Percentiles rank a stretch among this genome's conserved stretches.
phyloP scores from a whole-genome alignment of 1,140 invertebrate species.

The Tetramorium simillimum region DNA sequence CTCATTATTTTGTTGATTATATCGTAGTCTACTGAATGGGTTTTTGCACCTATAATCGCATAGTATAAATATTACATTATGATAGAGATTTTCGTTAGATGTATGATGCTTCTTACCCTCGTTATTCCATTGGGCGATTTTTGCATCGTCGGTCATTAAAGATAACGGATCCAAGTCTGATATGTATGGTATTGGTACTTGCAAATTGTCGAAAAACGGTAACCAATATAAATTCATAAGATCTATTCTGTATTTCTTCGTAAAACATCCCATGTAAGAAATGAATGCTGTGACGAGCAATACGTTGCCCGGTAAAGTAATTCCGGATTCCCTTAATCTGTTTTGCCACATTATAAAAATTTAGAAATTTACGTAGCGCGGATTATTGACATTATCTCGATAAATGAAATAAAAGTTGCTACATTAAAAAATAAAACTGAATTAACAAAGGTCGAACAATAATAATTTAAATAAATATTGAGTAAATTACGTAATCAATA shows the following conservation, averaged over 20 bases:
- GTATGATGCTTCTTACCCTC: constrained; percentile 86
- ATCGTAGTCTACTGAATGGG: background rate
- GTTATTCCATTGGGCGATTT: constrained; percentile 97
- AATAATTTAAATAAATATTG: background rate
- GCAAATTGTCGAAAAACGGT: constrained; percentile 88
- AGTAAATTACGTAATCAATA: background rate
- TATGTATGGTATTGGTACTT: constrained; percentile 92
- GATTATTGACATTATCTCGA: background rate
- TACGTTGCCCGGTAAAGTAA: constrained; percentile 95
- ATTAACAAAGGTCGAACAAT: background rate
- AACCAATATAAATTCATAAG: constrained; percentile 93
- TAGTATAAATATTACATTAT: background rate
- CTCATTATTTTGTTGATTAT: background rate
- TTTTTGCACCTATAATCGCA: background rate
- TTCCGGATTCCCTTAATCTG: constrained; percentile 87
- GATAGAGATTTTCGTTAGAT: background rate
- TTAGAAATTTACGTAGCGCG: background rate
- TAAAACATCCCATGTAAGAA: constrained; percentile 98
- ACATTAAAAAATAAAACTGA: background rate
- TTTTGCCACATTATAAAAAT: constrained; percentile 4
- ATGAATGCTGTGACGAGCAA: constrained; percentile 96
- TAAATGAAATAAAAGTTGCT: background rate
- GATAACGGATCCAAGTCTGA: constrained; percentile 92
- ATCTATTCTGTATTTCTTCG: constrained; percentile 92
- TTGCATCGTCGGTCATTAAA: constrained; percentile 95